Conservation (phyloP, 2,888 invertebrate species). For the Eupsilia transversa region DNA sequence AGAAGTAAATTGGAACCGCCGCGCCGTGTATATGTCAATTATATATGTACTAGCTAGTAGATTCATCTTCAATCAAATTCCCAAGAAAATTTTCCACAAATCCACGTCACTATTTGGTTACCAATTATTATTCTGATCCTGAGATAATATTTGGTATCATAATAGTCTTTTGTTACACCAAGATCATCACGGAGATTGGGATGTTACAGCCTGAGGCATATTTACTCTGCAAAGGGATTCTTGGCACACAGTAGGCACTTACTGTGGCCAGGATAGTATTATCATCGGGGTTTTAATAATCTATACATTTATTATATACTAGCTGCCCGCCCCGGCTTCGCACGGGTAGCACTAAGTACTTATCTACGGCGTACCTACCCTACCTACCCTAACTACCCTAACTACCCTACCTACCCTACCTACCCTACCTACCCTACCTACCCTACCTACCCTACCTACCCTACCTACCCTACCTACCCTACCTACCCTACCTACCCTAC, state of each 20-base stretch:
- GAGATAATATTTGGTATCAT: background rate
- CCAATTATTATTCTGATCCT: conserved; percentile 1
- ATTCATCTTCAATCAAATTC: background rate
- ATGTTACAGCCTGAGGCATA: background rate
- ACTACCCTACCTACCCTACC: no score
- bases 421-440: no score
- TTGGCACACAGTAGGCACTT: background rate
- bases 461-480: no score
- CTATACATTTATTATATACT: background rate
- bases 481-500: no score
- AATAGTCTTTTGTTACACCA: background rate
- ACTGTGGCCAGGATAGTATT: background rate
- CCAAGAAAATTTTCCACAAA: background rate
- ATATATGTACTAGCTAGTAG: background rate
- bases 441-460: no score
- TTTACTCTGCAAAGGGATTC: background rate
- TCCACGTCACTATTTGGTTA: background rate
- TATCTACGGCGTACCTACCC: no score
- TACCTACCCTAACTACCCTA: no score
- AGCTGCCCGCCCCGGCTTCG: no score
- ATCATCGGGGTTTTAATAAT: background rate
- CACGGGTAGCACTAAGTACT: no score
- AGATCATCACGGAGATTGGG: background rate
- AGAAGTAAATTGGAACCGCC: background rate
- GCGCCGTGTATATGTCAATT: background rate